A percentile compares a stretch with the other conserved stretches of the same genome.
Evolutionary conservation across 2,113 vertebrate species (phyloP).

Genomic region (Heterotilapia buettikoferi): DNA sequence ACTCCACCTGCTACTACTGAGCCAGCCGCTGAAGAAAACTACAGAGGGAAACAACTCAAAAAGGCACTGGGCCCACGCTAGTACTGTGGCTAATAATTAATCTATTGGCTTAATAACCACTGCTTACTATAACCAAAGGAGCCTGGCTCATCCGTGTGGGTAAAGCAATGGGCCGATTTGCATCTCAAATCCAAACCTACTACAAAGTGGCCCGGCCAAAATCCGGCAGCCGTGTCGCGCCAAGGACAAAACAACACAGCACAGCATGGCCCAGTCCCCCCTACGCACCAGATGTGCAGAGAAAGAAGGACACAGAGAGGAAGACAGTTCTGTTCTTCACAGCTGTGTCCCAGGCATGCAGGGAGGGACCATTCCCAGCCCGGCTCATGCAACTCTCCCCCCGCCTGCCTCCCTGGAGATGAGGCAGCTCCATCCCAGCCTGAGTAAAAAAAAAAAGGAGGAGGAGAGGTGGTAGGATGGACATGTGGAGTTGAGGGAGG

Average conservation of each 20-base stretch:
- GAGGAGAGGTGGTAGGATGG: background rate
- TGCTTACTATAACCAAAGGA: slow-evolving; percentile 14
- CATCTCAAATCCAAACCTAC: slow-evolving; percentile 29
- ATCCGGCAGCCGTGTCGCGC: slow-evolving; percentile 8
- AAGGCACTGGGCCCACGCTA: background rate
- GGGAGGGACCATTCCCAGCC: background rate
- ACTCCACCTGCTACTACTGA: slow-evolving; percentile 55
- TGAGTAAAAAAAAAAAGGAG: background rate
- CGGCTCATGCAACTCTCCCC: background rate
- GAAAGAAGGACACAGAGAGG: slow-evolving; percentile 9
- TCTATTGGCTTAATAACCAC: slow-evolving; percentile 25
- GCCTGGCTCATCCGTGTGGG: slow-evolving; percentile 14
- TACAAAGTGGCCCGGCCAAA: slow-evolving; percentile 20
- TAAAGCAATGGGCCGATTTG: slow-evolving; percentile 10
- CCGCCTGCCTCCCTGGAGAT: slow-evolving; percentile 11
- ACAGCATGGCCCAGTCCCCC: slow-evolving; percentile 8
- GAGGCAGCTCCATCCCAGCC: slow-evolving; percentile 1
- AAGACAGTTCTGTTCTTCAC: slow-evolving; percentile 26
- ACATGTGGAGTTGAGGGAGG: slow-evolving; percentile 6
- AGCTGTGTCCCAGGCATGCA: slow-evolving; percentile 32
- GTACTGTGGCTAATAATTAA: slow-evolving; percentile 43
- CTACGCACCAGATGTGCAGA: slow-evolving; percentile 45
- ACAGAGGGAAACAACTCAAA: background rate
- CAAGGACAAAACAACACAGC: slow-evolving; percentile 37
- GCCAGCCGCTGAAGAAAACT: slow-evolving; percentile 13